phyloP scores from a whole-genome alignment of 2,797 vertebrate species.

The Hipposideros larvatus region DNA sequence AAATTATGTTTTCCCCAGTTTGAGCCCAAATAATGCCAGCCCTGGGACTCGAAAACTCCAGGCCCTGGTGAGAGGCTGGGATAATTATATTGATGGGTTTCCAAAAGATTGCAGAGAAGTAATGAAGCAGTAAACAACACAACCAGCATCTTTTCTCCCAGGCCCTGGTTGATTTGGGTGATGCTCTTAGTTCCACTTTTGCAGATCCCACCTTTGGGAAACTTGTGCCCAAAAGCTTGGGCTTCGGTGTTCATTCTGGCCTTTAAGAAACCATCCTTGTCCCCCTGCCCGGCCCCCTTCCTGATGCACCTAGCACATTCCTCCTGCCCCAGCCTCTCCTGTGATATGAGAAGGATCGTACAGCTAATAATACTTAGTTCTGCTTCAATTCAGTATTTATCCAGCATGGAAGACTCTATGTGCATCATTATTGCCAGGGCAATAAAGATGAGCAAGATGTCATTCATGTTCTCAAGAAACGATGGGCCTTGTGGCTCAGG shows the following conservation, averaged over 20 bases:
- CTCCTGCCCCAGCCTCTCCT: neutral
- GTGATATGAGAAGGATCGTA: neutral
- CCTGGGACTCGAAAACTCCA: conserved; percentile 58
- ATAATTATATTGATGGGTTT: conserved; percentile 72
- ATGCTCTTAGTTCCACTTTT: conserved; percentile 41
- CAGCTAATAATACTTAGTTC: neutral
- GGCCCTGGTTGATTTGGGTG: conserved; percentile 28
- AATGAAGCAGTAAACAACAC: conserved; percentile 63
- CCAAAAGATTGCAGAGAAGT: conserved; percentile 66
- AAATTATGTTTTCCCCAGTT: conserved; percentile 69
- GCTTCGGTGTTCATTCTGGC: neutral
- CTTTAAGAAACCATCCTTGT: neutral
- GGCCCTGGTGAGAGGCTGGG: conserved; percentile 59
- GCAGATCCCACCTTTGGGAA: conserved; percentile 7
- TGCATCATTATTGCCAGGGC: neutral
- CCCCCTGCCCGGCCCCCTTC: neutral
- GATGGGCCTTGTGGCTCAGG: neutral
- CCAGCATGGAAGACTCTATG: neutral
- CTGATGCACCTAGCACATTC: neutral
- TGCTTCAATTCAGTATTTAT: neutral
- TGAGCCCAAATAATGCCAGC: conserved; percentile 72
- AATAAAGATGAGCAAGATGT: neutral
- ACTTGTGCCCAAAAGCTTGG: neutral
- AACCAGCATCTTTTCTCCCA: neutral
- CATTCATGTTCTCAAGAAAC: neutral